Evolutionary conservation across 2,113 vertebrate genomes (phyloP).

Genomic region (Mesoclemmys tuberculata): DNA sequence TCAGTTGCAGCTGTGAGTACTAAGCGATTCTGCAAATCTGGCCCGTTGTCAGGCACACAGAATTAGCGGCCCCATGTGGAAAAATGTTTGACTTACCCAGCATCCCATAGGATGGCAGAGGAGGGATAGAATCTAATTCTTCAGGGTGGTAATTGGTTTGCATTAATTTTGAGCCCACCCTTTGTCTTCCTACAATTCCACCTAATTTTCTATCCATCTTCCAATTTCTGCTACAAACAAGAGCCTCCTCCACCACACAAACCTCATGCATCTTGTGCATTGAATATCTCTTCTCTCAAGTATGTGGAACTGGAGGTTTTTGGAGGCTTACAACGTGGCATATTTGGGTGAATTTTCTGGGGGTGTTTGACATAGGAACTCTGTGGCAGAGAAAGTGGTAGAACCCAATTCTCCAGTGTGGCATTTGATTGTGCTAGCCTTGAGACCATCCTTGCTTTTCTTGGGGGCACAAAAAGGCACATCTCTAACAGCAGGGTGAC

Average conservation of each 20-base stretch:
- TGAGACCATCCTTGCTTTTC: neutral
- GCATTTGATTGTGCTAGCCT: neutral
- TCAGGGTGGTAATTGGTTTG: neutral
- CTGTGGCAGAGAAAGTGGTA: neutral
- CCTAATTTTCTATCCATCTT: neutral
- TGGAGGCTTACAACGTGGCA: neutral
- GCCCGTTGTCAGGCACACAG: no score
- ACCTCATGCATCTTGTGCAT: neutral
- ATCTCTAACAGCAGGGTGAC: neutral
- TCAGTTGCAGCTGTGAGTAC: neutral
- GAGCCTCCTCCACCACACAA: neutral
- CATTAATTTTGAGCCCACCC: neutral
- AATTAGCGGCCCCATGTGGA: no score
- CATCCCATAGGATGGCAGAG: neutral
- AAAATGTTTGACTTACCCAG: neutral
- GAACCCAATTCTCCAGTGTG: neutral
- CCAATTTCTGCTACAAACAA: neutral
- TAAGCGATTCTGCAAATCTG: no score
- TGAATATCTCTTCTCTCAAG: neutral
- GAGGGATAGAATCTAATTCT: neutral
- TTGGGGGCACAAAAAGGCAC: neutral
- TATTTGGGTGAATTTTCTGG: neutral
- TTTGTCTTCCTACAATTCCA: neutral
- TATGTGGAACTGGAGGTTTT: neutral
- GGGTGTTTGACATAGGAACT: neutral